A percentile compares a stretch with the other conserved stretches of the same genome.
Conservation (phyloP, 2,113 vertebrate species). For the Fregata magnificens region DNA sequence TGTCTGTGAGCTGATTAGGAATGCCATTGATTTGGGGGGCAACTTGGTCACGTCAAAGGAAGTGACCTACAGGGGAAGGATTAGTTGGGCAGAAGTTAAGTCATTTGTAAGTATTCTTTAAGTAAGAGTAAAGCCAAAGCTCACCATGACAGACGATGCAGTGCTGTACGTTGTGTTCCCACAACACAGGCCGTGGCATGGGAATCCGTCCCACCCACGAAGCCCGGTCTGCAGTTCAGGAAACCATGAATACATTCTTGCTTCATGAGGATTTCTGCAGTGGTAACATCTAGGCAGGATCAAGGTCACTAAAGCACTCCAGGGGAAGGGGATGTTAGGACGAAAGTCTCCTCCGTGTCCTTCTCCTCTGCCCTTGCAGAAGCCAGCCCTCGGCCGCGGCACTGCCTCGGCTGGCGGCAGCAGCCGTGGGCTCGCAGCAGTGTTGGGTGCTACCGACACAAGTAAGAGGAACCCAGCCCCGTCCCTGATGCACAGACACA, state of each 20-base stretch:
- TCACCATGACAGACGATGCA: fast-evolving
- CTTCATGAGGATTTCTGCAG: not conserved
- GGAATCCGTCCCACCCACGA: not conserved
- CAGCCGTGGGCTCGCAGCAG: not conserved
- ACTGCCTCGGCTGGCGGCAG: not conserved
- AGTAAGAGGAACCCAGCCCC: not conserved
- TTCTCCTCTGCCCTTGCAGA: not conserved
- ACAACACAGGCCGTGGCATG: fast-evolving
- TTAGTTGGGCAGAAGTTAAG: not conserved
- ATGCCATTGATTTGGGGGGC: too few relatives aligned
- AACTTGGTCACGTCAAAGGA: not conserved
- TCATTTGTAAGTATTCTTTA: not conserved
- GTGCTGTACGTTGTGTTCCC: not conserved
- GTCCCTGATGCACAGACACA: not conserved
- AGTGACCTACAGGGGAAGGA: not conserved
- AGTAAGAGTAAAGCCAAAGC: not conserved
- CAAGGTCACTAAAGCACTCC: not conserved
- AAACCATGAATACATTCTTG: too few relatives aligned
- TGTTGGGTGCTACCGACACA: not conserved
- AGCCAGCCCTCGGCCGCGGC: too few relatives aligned
- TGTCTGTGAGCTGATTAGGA: not conserved
- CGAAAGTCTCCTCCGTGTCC: not conserved
- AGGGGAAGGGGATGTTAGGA: not conserved
- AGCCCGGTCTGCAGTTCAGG: not conserved
- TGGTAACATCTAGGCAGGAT: not conserved